Percentiles rank a stretch among this genome's conserved stretches.
phyloP scores from a whole-genome alignment of 2,113 vertebrate genomes.

The Triplophysa dalaica region DNA sequence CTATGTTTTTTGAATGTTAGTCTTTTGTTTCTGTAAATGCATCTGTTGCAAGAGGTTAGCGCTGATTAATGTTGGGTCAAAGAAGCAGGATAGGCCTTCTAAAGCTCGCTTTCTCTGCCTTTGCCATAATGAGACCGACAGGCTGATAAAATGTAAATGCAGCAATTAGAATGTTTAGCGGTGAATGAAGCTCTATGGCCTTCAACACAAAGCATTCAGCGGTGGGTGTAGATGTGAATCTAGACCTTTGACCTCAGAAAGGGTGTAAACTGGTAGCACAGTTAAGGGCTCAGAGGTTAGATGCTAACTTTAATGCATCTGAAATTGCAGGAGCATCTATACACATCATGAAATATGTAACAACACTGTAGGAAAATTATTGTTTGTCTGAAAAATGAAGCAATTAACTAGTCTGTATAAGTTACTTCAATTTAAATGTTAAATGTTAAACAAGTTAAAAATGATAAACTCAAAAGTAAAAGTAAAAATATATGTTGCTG shows the following conservation, averaged over 20 bases:
- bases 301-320: not conserved
- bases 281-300: conserved; percentile 1
- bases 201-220: not conserved
- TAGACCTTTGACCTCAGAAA: conserved; percentile 14
- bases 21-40: conserved; percentile 20
- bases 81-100: not conserved
- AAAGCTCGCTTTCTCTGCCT: not conserved
- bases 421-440: no score
- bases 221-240: not conserved
- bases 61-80: conserved; percentile 1
- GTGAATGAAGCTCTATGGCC: not conserved
- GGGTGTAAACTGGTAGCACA: not conserved
- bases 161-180: conserved; percentile 20
- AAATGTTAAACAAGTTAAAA: no score
- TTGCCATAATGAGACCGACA: conserved; percentile 34
- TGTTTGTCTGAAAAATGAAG: no score
- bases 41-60: conserved; percentile 1
- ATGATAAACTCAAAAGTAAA: no score
- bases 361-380: no score
- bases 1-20: not conserved
- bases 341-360: no score
- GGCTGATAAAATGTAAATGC: conserved; percentile 38
- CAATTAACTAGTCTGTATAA: no score
- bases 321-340: no score
- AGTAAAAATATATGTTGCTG: no score